A percentile compares a stretch with the other conserved stretches of the same genome.
phyloP scores from a whole-genome alignment of 2,113 vertebrate species.

The Dicaeum eximium region DNA sequence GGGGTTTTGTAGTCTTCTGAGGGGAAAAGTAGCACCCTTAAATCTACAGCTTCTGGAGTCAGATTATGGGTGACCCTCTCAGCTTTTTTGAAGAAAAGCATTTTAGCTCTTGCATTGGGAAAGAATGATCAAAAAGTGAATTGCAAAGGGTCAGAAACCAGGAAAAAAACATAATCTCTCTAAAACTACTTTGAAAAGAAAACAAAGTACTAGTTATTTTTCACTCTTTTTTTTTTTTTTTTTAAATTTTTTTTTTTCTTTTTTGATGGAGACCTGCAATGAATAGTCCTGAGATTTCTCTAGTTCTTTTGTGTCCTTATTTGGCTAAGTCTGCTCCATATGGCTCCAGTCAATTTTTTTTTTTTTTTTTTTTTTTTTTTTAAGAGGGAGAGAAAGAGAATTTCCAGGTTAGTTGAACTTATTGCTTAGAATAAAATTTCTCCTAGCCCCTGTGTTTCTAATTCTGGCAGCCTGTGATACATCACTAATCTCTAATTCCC shows the following conservation, averaged over 20 bases:
- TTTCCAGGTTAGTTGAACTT: slow-evolving; percentile 29
- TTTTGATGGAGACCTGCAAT: background rate
- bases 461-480: slow-evolving; percentile 53
- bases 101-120: background rate
- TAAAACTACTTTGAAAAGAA: background rate
- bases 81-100: background rate
- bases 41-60: background rate
- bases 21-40: background rate
- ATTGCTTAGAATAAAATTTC: slow-evolving; percentile 41
- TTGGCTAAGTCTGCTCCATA: background rate
- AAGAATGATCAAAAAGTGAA: background rate
- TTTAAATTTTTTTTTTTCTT: no score
- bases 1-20: background rate
- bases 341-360: background rate
- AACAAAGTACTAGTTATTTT: background rate
- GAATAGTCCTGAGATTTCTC: background rate
- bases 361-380: background rate
- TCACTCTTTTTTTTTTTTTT: background rate
- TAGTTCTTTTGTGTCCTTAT: background rate
- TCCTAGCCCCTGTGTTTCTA: slow-evolving; percentile 28
- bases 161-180: background rate
- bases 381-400: background rate
- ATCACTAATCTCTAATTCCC: slow-evolving; percentile 62
- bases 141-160: background rate
- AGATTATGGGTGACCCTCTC: background rate